Evolutionary conservation across 2,797 vertebrate genomes (phyloP).

Genomic region (Peromyscus attwateri): DNA sequence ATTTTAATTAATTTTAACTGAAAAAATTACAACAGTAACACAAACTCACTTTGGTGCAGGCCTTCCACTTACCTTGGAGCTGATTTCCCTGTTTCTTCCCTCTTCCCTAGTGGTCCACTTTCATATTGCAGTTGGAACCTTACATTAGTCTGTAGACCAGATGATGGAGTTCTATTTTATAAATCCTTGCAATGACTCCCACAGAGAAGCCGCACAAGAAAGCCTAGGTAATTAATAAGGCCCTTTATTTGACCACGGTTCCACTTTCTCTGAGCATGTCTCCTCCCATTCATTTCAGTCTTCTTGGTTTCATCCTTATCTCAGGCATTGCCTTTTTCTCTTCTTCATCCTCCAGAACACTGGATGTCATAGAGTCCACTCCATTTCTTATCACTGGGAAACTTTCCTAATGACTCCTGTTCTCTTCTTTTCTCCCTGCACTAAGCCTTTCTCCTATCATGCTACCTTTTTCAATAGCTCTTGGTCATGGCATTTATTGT

Average conservation of each 20-base stretch:
- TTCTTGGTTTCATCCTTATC: rapidly evolving
- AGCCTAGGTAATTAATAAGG: too few relatives aligned
- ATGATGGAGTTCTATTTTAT: neutral
- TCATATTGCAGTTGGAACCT: neutral
- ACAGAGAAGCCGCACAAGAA: neutral
- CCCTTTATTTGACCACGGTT: neutral
- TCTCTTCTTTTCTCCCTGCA: neutral
- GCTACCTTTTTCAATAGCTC: neutral
- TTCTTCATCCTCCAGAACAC: neutral
- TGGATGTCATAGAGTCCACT: too few relatives aligned
- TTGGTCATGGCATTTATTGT: too few relatives aligned
- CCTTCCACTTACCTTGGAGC: neutral
- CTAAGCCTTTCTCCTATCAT: neutral
- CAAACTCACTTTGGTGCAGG: neutral
- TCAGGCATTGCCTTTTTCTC: rapidly evolving
- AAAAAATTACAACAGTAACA: neutral
- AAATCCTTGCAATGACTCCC: neutral
- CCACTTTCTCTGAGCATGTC: neutral
- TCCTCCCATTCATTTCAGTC: neutral
- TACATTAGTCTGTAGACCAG: neutral
- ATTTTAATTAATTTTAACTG: neutral
- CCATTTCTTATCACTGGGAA: neutral
- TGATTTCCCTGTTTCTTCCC: neutral
- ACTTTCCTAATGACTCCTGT: neutral
- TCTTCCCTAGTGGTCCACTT: neutral